Conservation (phyloP, 2,888 invertebrate species). For the Pandemis heparana region DNA sequence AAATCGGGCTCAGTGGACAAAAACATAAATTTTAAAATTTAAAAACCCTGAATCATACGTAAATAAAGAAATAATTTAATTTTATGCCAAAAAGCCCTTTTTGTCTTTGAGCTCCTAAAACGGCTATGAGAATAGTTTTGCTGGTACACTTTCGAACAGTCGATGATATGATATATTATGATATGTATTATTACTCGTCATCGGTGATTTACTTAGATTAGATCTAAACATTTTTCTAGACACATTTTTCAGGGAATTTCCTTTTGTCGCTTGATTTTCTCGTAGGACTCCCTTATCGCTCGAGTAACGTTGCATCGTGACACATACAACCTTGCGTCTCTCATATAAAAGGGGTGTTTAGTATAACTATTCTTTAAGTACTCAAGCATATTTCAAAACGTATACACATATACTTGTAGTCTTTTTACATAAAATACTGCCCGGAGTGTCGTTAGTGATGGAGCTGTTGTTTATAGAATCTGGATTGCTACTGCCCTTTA, state of each 20-base stretch:
- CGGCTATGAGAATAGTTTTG: too few relatives aligned
- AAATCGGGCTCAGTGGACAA: too few relatives aligned
- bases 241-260: slow-evolving; percentile 10
- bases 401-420: neutral
- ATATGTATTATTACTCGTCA: too few relatives aligned
- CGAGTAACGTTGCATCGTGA: neutral
- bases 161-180: too few relatives aligned
- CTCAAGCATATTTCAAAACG: neutral
- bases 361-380: neutral
- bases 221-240: too few relatives aligned
- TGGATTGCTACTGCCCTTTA: neutral
- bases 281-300: neutral
- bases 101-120: too few relatives aligned
- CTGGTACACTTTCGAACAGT: too few relatives aligned
- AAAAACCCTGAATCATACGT: too few relatives aligned
- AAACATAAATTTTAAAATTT: too few relatives aligned
- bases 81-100: too few relatives aligned
- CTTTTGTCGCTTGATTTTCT: neutral
- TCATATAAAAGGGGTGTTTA: neutral
- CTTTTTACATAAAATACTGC: neutral
- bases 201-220: too few relatives aligned
- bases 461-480: neutral
- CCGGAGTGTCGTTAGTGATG: neutral
- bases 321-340: neutral
- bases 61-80: too few relatives aligned